Conservation (phyloP, 2,113 vertebrate species). For the Sigmodon hispidus region DNA sequence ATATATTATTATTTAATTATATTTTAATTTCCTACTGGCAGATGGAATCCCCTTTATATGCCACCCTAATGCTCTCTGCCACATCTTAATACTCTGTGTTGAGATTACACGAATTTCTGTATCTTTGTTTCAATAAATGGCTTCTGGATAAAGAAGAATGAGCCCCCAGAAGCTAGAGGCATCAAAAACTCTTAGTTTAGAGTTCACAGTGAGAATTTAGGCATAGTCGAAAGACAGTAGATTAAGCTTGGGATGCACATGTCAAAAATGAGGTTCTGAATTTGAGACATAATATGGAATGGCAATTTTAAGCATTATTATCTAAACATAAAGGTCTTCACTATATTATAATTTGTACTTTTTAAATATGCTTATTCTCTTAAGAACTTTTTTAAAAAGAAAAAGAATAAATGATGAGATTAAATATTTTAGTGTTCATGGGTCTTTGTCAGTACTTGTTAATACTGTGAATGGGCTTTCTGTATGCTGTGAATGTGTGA, state of each 20-base stretch:
- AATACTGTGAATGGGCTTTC: no score
- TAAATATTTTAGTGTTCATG: background rate
- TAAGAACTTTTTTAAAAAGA: background rate
- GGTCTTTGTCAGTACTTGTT: background rate
- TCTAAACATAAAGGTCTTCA: background rate
- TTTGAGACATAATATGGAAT: background rate
- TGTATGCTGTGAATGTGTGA: no score
- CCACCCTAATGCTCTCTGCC: background rate
- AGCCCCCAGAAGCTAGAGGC: background rate
- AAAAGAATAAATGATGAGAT: background rate
- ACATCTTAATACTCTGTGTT: slow-evolving; percentile 40
- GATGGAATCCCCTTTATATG: slow-evolving; percentile 58
- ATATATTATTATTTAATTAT: slow-evolving; percentile 71
- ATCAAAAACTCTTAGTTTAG: background rate
- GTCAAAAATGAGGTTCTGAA: background rate
- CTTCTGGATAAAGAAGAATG: background rate
- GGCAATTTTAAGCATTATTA: background rate
- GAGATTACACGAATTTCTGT: slow-evolving; percentile 52
- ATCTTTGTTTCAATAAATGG: background rate
- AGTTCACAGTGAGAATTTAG: background rate
- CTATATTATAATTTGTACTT: background rate
- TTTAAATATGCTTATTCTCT: background rate
- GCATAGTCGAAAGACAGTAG: background rate
- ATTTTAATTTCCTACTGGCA: slow-evolving; percentile 68
- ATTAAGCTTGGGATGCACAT: background rate